Percentiles rank a stretch among this genome's conserved stretches.
Evolutionary conservation across 2,113 vertebrate species (phyloP).

Genomic region (Nematolebias whitei): DNA sequence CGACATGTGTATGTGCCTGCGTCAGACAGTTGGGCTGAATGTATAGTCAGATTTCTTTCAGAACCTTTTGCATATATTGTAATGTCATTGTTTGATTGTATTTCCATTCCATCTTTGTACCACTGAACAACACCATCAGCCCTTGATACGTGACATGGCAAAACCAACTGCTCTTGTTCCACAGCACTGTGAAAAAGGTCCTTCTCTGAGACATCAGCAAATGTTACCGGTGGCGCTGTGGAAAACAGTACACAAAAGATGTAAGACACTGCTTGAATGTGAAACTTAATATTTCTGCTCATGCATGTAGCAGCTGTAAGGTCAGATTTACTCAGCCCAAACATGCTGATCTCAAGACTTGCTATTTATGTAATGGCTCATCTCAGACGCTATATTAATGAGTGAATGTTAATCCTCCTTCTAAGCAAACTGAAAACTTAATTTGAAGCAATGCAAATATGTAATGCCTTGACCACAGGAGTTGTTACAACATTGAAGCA

Average conservation of each 20-base stretch:
- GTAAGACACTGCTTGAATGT: constrained; percentile 5
- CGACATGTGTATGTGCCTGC: constrained; percentile 80
- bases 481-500: constrained; percentile 4
- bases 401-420: constrained; percentile 58
- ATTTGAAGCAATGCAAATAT: constrained; percentile 55
- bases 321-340: constrained; percentile 35
- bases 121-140: constrained; percentile 72
- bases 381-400: constrained; percentile 18
- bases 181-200: constrained; percentile 80
- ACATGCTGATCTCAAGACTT: constrained; percentile 70
- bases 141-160: constrained; percentile 79
- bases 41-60: constrained; percentile 65
- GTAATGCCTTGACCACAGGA: constrained; percentile 32
- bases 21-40: constrained; percentile 69
- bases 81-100: constrained; percentile 60
- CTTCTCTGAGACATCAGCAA: constrained; percentile 73
- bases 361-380: constrained; percentile 24
- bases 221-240: constrained; percentile 79
- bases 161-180: constrained; percentile 73
- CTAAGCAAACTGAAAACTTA: constrained; percentile 48
- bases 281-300: neutral
- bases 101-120: constrained; percentile 81
- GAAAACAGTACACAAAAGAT: constrained; percentile 22
- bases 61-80: constrained; percentile 59
- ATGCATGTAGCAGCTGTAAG: constrained; percentile 28